A percentile compares a stretch with the other conserved stretches of the same genome.
These are phyloP conservation scores for Molossus molossus DNA, from an alignment of 2,797 vertebrate species.

Conservation along the genomic window DNA sequence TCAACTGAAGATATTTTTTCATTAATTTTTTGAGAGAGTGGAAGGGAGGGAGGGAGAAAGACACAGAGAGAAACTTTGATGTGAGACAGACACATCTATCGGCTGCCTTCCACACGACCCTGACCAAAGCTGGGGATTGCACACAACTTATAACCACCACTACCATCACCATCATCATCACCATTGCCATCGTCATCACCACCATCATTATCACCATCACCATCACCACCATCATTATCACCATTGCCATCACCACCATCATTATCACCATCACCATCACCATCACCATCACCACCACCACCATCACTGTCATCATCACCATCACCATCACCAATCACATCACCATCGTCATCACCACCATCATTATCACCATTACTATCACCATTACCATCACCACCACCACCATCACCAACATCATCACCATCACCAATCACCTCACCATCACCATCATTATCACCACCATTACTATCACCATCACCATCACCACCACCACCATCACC, in stretches of 20 bases:
- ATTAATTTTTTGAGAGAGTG: too few species aligned
- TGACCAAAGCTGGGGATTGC: too few species aligned
- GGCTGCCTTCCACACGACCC: too few species aligned
- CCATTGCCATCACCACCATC: background rate
- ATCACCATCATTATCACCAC: too few species aligned
- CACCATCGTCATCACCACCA: background rate
- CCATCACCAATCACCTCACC: too few species aligned
- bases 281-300: background rate
- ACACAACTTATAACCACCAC: background rate
- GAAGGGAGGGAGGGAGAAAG: too few species aligned
- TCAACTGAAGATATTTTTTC: too few species aligned
- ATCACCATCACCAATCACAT: too few species aligned
- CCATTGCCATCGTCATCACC: background rate
- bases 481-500: background rate
- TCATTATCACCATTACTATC: background rate
- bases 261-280: background rate
- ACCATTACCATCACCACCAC: background rate
- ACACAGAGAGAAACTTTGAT: too few species aligned
- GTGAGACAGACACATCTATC: too few species aligned
- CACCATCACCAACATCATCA: fast-evolving
- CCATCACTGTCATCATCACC: background rate
- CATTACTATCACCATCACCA: background rate
- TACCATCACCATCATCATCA: background rate
- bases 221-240: background rate
- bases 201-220: background rate